These are phyloP conservation scores for Porites lutea DNA, from an alignment of 64 coral and sea anemone species.

Conservation along the genomic window DNA sequence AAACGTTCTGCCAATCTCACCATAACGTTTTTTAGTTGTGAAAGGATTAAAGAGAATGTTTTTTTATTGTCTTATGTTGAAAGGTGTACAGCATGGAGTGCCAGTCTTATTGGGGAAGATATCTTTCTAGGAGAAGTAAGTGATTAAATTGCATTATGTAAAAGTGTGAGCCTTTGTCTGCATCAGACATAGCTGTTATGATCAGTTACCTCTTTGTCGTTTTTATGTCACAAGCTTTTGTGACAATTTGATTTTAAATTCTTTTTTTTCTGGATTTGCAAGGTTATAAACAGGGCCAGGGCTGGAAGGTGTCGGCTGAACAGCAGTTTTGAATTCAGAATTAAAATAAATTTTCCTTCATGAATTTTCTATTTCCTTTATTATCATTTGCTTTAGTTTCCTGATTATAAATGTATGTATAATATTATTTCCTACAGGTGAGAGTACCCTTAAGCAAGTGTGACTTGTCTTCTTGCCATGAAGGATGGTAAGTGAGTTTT, in stretches of 20 bases:
- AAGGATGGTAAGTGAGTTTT: constrained; percentile 70
- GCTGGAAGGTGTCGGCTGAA: no score
- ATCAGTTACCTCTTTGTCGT: no score
- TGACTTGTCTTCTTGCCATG: constrained; percentile 68
- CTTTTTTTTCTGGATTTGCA: neutral
- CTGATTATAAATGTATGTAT: neutral
- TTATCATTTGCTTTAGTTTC: no score
- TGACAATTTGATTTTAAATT: neutral
- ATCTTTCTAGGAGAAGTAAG: constrained; percentile 90
- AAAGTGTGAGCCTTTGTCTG: no score
- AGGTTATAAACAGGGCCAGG: neutral
- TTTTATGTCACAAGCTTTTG: neutral
- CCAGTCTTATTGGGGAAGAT: constrained; percentile 90
- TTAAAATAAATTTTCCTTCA: no score
- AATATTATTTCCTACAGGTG: constrained; percentile 51
- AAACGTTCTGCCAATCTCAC: no score
- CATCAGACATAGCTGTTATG: no score
- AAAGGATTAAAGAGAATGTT: neutral
- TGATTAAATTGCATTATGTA: neutral
- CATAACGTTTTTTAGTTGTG: neutral
- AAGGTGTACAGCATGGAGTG: constrained; percentile 89
- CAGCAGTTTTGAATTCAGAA: no score
- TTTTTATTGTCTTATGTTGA: neutral
- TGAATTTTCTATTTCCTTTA: no score
- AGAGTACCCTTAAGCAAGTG: constrained; percentile 84